Evolutionary conservation across 2,113 vertebrate genomes (phyloP).

Genomic region (Chaetorhynchus papuensis): DNA sequence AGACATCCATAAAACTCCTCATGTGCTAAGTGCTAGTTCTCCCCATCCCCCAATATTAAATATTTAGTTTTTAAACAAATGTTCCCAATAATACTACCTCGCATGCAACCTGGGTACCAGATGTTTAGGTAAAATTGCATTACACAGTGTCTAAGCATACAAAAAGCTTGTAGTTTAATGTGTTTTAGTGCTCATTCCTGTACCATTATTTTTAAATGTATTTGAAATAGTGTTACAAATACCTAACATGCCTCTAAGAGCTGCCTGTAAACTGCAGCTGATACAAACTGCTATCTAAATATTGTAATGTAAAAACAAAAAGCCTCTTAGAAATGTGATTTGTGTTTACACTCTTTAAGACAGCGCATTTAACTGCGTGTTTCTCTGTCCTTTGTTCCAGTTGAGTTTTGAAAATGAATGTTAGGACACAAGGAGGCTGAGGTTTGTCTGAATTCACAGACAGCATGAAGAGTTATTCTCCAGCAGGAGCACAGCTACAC

Average conservation of each 20-base stretch:
- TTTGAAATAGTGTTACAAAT: constrained; percentile 65
- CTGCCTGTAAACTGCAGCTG: constrained; percentile 52
- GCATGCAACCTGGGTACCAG: constrained; percentile 70
- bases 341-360: constrained; percentile 28
- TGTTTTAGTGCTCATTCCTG: constrained; percentile 63
- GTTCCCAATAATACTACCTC: constrained; percentile 66
- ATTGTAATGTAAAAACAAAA: not conserved
- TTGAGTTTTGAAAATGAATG: not conserved
- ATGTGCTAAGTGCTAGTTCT: constrained; percentile 52
- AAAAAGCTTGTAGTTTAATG: constrained; percentile 58
- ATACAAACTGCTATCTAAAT: constrained; percentile 36
- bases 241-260: constrained; percentile 65
- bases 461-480: not conserved
- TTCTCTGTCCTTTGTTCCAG: not conserved
- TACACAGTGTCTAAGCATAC: constrained; percentile 51
- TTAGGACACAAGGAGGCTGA: not conserved
- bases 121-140: constrained; percentile 67
- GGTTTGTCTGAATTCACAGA: not conserved
- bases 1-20: constrained; percentile 66
- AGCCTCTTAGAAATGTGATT: constrained; percentile 19
- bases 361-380: not conserved
- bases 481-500: not conserved
- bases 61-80: constrained; percentile 71
- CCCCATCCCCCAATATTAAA: constrained; percentile 57
- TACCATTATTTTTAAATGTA: constrained; percentile 54